Evolutionary conservation across 1,140 invertebrate genomes (phyloP).

Genomic region (Rhyzopertha dominica): DNA sequence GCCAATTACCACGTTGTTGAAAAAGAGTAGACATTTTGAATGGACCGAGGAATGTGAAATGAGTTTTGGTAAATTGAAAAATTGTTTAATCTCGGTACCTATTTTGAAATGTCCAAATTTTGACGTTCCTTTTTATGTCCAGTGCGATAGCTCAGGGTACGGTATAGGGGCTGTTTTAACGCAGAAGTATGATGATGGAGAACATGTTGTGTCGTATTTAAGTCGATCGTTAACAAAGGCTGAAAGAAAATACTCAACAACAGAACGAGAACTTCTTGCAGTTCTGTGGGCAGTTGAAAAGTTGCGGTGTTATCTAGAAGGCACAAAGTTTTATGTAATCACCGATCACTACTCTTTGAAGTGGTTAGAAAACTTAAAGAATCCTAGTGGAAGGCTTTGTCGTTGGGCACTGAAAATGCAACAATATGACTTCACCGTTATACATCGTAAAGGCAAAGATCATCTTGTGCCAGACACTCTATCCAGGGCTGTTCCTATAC

Average conservation of each 20-base stretch:
- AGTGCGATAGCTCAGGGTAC: slow-evolving; percentile 29
- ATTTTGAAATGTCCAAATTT: slow-evolving; percentile 28
- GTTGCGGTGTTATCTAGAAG: slow-evolving; percentile 45
- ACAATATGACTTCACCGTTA: slow-evolving; percentile 17
- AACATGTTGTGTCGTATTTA: slow-evolving; percentile 43
- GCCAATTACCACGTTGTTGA: slow-evolving; percentile 40
- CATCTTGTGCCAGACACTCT: slow-evolving; percentile 28
- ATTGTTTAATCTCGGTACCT: slow-evolving; percentile 8
- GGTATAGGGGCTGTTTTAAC: slow-evolving; percentile 29
- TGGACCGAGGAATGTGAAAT: slow-evolving; percentile 19
- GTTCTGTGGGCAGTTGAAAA: slow-evolving; percentile 50
- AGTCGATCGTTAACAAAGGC: slow-evolving; percentile 42
- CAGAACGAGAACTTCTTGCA: slow-evolving; percentile 49
- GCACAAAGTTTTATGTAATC: slow-evolving; percentile 19
- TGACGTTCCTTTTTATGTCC: slow-evolving; percentile 14
- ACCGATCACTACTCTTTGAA: slow-evolving; percentile 24
- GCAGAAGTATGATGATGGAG: slow-evolving; percentile 25
- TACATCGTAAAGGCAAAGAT: slow-evolving; percentile 40
- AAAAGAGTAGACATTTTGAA: slow-evolving; percentile 18
- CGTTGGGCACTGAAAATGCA: slow-evolving; percentile 36
- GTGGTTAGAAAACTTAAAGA: slow-evolving; percentile 14
- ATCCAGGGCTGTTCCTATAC: background rate
- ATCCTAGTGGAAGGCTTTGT: slow-evolving; percentile 14
- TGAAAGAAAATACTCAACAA: slow-evolving; percentile 46
- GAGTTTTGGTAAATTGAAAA: slow-evolving; percentile 5